A percentile compares a stretch with the other conserved stretches of the same genome.
Evolutionary conservation across 30 jellyfish, hydroid and myxozoan genomes (phyloP).

Genomic region (Clytia hemisphaerica): DNA sequence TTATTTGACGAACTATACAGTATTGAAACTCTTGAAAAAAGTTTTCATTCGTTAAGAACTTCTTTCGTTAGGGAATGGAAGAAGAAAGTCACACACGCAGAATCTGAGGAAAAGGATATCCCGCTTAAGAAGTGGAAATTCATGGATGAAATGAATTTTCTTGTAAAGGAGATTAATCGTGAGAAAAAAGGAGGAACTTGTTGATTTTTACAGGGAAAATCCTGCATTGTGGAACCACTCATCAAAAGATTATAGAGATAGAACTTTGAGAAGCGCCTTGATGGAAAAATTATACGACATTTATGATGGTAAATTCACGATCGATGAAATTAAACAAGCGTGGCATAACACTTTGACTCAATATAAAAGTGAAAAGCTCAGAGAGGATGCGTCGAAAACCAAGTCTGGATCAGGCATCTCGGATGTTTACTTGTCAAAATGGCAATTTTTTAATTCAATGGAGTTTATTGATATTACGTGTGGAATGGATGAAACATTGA

Average conservation of each 20-base stretch:
- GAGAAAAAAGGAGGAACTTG: not conserved
- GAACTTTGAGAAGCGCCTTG: rapidly evolving
- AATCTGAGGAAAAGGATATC: not conserved
- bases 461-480: not conserved
- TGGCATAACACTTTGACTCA: not conserved
- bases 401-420: slow-evolving; percentile 6
- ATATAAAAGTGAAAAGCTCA: not conserved
- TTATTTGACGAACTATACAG: too few species aligned
- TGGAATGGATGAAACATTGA: not conserved
- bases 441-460: not conserved
- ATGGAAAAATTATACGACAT: rapidly evolving
- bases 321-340: not conserved
- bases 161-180: not conserved
- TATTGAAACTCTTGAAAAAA: too few species aligned
- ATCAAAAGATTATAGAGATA: not conserved
- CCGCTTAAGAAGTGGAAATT: not conserved
- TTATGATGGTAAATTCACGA: not conserved
- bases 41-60: too few species aligned
- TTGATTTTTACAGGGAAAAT: not conserved
- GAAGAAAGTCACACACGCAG: too few species aligned
- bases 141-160: not conserved
- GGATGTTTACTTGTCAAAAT: not conserved
- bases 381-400: not conserved
- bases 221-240: not conserved
- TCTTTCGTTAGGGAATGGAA: too few species aligned